These are phyloP conservation scores for Cossypha dichroa DNA, from an alignment of 2,797 vertebrate species.

Conservation along the genomic window DNA sequence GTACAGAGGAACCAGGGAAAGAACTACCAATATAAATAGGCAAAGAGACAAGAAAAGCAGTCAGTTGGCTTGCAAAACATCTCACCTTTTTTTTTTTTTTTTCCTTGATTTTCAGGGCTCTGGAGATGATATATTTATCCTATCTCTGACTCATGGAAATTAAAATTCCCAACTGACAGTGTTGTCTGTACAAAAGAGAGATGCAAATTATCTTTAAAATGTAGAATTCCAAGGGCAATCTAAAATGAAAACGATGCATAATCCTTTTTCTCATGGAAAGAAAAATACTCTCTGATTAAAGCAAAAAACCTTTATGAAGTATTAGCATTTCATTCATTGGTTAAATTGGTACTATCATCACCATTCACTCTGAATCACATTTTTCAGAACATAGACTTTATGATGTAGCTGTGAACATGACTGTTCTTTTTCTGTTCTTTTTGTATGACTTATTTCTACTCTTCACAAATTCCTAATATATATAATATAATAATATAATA, in stretches of 20 bases:
- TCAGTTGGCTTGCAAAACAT: background rate
- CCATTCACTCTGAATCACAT: background rate
- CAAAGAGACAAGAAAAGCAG: background rate
- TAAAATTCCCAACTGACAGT: background rate
- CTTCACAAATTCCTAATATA: background rate
- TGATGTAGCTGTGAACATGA: background rate
- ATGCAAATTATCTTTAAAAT: background rate
- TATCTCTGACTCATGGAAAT: background rate
- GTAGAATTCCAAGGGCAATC: background rate
- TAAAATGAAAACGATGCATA: background rate
- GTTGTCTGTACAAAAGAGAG: background rate
- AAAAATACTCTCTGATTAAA: background rate
- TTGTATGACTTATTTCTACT: background rate
- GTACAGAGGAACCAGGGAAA: background rate
- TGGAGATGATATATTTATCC: background rate
- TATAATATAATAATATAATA: no score
- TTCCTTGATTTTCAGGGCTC: background rate
- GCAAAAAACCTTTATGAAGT: background rate
- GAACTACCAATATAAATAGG: background rate
- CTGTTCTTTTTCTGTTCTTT: background rate
- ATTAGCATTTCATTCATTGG: background rate
- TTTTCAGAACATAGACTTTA: background rate
- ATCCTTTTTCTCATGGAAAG: background rate
- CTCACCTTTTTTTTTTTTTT: background rate
- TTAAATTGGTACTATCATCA: background rate